These are phyloP conservation scores for Chloroceryle inda DNA, from an alignment of 2,797 vertebrate species.

Conservation along the genomic window DNA sequence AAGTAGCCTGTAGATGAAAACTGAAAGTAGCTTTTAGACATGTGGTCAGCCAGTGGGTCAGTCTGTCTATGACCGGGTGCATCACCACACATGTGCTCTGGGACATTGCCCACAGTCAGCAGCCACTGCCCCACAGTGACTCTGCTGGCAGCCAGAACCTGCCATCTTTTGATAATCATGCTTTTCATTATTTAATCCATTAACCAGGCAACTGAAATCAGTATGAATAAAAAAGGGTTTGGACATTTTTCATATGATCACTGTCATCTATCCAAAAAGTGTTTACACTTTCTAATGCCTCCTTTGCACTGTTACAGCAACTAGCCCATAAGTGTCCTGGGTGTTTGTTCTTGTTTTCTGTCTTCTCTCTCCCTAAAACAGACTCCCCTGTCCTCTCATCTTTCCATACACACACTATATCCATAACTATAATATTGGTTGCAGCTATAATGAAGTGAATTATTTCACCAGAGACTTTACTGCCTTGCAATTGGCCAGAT, in stretches of 20 bases:
- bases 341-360: background rate
- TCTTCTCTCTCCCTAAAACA: background rate
- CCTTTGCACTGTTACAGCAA: background rate
- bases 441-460: background rate
- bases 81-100: background rate
- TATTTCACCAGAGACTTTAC: background rate
- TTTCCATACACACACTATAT: background rate
- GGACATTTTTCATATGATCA: background rate
- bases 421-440: background rate
- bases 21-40: background rate
- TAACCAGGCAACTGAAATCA: background rate
- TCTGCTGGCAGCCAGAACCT: background rate
- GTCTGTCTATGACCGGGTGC: background rate
- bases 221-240: background rate
- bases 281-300: background rate
- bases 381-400: background rate
- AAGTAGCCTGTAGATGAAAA: background rate
- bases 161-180: background rate
- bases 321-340: background rate
- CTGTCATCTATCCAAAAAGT: background rate
- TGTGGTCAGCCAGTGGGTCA: background rate
- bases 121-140: background rate
- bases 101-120: background rate
- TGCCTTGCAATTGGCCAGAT: background rate
- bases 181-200: background rate